Evolutionary conservation across 30 jellyfish, hydroid and myxozoan genomes (phyloP), one percentile per base, ranked within the genome.

Genomic region (Hydractinia echinata): DNA sequence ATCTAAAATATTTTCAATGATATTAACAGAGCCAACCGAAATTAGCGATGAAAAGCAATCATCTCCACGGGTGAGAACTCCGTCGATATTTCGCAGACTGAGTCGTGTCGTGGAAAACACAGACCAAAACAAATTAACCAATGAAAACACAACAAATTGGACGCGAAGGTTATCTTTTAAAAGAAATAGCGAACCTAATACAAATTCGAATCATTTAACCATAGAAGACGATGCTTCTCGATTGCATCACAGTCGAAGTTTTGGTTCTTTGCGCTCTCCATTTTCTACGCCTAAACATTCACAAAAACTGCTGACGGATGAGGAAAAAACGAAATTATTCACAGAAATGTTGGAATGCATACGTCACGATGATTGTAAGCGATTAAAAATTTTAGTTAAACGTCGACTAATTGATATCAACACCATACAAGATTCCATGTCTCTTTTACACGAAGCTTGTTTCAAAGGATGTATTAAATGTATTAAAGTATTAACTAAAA

Each of bases 391-490:
- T 7, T n/a, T 64, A 51, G 74, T 64, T 44, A 64, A 64, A 64
- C 19, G 39, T 44, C 19, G 39, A 64, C 39, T n/a, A 5, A n/a
- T 64, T 44, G 8, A 64, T 64, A n/a, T 64, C 1, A 64, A 64
- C 39, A 44, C 10, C 39, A 64, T 64, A 13, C 51, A 64, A 64
- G 74, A 51, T 6, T 64, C 74, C 10, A 64, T 51, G 39, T 64
- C 74, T 64, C 74, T 64, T 13, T 6, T 64, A n/a, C 74, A 64
- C 74, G 74, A 64, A 13, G 74, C 74, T 6, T 7, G 19, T 13
- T 64, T 51, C 7, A 64, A 64, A 64, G 74, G 74, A 7, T 64
- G 74, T 13, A n/a, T 64, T 7, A 64, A 64, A 64, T 64, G 74
- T 51, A 51, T 64, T 13, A 64, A 64, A 64, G 39, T 51, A 51